Evolutionary conservation across 2,888 invertebrate species (phyloP).

Genomic region (Operophtera brumata): DNA sequence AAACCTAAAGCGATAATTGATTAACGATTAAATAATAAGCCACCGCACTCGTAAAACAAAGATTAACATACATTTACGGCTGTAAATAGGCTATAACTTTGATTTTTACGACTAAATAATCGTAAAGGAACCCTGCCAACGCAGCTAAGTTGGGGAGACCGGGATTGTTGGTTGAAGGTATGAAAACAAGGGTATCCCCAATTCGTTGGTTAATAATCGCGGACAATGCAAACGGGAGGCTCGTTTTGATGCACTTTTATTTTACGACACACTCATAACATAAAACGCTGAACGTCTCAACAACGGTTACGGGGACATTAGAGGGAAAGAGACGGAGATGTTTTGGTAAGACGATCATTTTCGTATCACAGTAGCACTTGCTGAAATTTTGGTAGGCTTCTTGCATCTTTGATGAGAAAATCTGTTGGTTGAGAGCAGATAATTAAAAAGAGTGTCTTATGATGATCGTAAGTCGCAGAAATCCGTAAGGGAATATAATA

Average conservation of each 20-base stretch:
- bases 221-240: constrained; percentile 76
- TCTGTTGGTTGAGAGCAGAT: neutral
- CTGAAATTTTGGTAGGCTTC: constrained; percentile 1
- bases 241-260: constrained; percentile 78
- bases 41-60: constrained; percentile 77
- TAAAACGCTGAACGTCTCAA: constrained; percentile 77
- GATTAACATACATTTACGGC: constrained; percentile 79
- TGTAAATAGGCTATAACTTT: constrained; percentile 81
- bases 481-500: too few species aligned
- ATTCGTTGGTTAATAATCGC: constrained; percentile 65
- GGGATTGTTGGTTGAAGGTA: constrained; percentile 32
- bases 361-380: constrained; percentile 5
- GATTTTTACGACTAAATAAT: constrained; percentile 83
- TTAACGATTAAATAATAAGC: constrained; percentile 79
- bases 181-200: constrained; percentile 40
- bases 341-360: constrained; percentile 17
- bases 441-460: neutral
- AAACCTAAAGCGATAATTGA: constrained; percentile 71
- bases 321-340: constrained; percentile 41
- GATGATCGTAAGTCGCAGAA: too few species aligned
- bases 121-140: constrained; percentile 77
- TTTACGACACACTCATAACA: constrained; percentile 78
- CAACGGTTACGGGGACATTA: constrained; percentile 63
- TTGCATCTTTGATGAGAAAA: neutral
- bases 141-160: constrained; percentile 53